These are phyloP conservation scores for Megamerina dolium DNA, from an alignment of 2,888 invertebrate genomes.

Conservation along the genomic window DNA sequence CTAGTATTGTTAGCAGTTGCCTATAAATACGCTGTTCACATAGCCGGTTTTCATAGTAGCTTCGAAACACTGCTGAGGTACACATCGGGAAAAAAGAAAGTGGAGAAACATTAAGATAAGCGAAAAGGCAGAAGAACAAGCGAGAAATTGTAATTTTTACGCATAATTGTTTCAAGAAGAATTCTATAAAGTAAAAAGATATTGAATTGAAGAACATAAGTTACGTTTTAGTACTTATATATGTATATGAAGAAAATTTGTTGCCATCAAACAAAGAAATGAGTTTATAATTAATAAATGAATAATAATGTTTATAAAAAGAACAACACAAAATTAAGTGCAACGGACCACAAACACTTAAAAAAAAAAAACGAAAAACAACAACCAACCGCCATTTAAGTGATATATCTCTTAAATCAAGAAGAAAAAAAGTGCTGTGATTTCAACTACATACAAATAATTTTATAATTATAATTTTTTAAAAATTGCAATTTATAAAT, in stretches of 20 bases:
- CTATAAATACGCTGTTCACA: constrained; percentile 32
- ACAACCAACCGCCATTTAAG: constrained; percentile 37
- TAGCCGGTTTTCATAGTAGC: constrained; percentile 28
- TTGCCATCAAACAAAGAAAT: background rate
- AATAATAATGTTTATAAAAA: background rate
- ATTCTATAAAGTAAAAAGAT: constrained; percentile 12
- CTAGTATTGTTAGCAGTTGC: background rate
- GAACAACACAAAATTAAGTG: constrained; percentile 22
- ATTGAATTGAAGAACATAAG: constrained; percentile 16
- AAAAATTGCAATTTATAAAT: constrained; percentile 25
- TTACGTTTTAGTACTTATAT: constrained; percentile 24
- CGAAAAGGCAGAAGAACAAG: background rate
- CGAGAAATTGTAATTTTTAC: too few species aligned
- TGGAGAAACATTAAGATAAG: constrained; percentile 11
- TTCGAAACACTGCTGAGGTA: constrained; percentile 28
- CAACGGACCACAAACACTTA: constrained; percentile 38
- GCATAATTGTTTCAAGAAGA: constrained; percentile 20
- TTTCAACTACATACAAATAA: constrained; percentile 33
- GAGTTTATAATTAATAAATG: constrained; percentile 8
- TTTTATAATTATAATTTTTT: constrained; percentile 16
- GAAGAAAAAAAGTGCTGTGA: constrained; percentile 38
- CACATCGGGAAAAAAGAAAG: constrained; percentile 23
- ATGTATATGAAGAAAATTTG: background rate
- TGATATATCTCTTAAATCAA: constrained; percentile 29
- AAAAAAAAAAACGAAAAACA: constrained; percentile 9